Evolutionary conservation across 2,888 invertebrate genomes (phyloP), one percentile per base, ranked within the genome.

Genomic region (Rhogogaster chlorosoma): DNA sequence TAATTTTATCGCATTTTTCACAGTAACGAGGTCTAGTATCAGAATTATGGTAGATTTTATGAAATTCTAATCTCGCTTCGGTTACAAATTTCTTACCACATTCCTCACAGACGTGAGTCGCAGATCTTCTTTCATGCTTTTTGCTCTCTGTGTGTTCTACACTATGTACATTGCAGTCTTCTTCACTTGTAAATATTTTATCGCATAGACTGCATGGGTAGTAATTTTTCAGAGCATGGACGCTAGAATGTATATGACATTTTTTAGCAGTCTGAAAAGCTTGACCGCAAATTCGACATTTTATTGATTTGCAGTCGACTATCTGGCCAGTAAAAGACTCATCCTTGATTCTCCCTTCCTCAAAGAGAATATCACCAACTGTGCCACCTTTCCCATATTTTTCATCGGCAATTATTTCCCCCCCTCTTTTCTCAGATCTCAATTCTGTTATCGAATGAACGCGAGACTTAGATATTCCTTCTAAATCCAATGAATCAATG

Each of bases 71-170:
- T 45, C 88, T 86, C 42, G 80, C 86, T 75, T 87, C 83, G 32
- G 87, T 85, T 36, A 85, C 85, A 80, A 88, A 88, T 73, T 83
- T 85, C 77, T 88, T 88, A 10, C 85, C 86, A 73, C 88, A 88
- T 32, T 85, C 85, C 6, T 61, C 10, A 70, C 88, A 88, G 10
- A 57, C 77, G n/a, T 85, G 22, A 18, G 26, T 77, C 7, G 78
- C 77, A 12, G 38, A 18, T 78, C 83, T 85, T 84, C 78, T 64
- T 53, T 78, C 83, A 10, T 57, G 53, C 7, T 57, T 75, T 78
- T 83, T 86, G 36, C 64, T 32, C 12, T 67, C 32, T 67, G 7
- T 67, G 7, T 67, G 67, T 18, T 67, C 67, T 32, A 15, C 18
- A 18, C 7, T 67, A 32, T 67, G 67, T 67, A 26, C 18, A 32